A percentile compares a stretch with the other conserved stretches of the same genome.
Conservation (phyloP, 2,113 vertebrate species). For the Salvator merianae region DNA sequence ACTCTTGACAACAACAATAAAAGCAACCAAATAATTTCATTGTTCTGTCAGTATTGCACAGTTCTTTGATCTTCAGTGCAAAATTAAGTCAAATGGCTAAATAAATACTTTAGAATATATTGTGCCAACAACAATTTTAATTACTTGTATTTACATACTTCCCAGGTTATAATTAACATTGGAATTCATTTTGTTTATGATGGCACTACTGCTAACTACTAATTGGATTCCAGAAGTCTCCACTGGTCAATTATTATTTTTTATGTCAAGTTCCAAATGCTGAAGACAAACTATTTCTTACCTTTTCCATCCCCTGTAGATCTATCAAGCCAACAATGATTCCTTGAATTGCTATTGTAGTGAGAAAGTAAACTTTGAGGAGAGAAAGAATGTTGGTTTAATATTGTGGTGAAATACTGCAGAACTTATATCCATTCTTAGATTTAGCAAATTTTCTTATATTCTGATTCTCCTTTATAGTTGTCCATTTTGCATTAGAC, state of each 20-base stretch:
- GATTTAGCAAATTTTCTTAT: slow-evolving; percentile 41
- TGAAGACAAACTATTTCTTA: slow-evolving; percentile 14
- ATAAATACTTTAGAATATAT: slow-evolving; percentile 27
- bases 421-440: slow-evolving; percentile 4
- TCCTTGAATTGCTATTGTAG: slow-evolving; percentile 24
- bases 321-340: slow-evolving; percentile 34
- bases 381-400: slow-evolving; percentile 19
- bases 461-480: slow-evolving; percentile 40
- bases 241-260: slow-evolving; percentile 52
- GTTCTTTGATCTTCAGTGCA: slow-evolving; percentile 2
- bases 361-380: slow-evolving; percentile 39
- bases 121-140: slow-evolving; percentile 10
- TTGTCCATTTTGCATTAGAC: slow-evolving; percentile 10
- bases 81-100: slow-evolving; percentile 33
- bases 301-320: slow-evolving; percentile 16
- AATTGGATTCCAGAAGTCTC: slow-evolving; percentile 53
- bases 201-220: slow-evolving; percentile 24
- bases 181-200: slow-evolving; percentile 28
- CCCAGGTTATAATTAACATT: slow-evolving; percentile 51
- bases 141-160: slow-evolving; percentile 46
- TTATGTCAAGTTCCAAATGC: slow-evolving; percentile 42
- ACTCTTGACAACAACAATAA: neutral
- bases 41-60: slow-evolving; percentile 27
- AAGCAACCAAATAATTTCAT: slow-evolving; percentile 3
- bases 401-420: slow-evolving; percentile 41